Conservation (phyloP, 30 jellyfish, hydroid and myxozoan species). For the Clytia hemisphaerica region DNA sequence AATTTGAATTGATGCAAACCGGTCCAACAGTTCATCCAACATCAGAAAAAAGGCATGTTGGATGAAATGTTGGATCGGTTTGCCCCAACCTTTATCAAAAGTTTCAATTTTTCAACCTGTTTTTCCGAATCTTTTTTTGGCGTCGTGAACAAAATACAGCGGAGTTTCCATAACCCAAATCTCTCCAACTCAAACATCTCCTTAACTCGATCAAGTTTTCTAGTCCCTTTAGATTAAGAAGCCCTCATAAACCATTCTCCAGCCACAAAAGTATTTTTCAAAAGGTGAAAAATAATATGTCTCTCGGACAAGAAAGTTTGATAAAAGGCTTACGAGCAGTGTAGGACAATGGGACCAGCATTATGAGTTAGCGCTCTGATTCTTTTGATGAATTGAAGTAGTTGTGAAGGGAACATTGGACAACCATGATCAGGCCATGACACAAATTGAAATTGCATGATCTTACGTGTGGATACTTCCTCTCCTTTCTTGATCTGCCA, state of each 20-base stretch:
- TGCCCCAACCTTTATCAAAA: too few relatives aligned
- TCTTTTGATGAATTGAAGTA: slow-evolving; percentile 69
- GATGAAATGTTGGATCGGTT: too few relatives aligned
- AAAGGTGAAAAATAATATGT: background rate
- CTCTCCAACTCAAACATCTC: background rate
- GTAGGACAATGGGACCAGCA: slow-evolving; percentile 72
- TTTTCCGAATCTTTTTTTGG: too few relatives aligned
- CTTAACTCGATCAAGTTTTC: background rate
- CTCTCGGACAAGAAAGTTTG: too few relatives aligned
- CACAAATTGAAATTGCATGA: slow-evolving; percentile 77
- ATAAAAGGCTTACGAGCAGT: slow-evolving; percentile 71
- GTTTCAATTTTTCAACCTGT: too few relatives aligned
- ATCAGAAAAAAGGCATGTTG: too few relatives aligned
- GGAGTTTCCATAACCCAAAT: too few relatives aligned
- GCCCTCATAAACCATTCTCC: background rate
- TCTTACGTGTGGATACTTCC: slow-evolving; percentile 54
- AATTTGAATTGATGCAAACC: too few relatives aligned
- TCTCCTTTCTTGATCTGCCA: too few relatives aligned
- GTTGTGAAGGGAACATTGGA: slow-evolving; percentile 81
- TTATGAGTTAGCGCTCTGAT: slow-evolving; percentile 36
- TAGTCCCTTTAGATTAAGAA: background rate
- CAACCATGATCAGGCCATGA: slow-evolving; percentile 98
- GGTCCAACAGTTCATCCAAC: too few relatives aligned
- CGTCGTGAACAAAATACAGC: too few relatives aligned
- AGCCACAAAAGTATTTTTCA: background rate